Base-by-base conservation (phyloP, 2,797 vertebrate genomes). In the Natrix natrix region DNA sequence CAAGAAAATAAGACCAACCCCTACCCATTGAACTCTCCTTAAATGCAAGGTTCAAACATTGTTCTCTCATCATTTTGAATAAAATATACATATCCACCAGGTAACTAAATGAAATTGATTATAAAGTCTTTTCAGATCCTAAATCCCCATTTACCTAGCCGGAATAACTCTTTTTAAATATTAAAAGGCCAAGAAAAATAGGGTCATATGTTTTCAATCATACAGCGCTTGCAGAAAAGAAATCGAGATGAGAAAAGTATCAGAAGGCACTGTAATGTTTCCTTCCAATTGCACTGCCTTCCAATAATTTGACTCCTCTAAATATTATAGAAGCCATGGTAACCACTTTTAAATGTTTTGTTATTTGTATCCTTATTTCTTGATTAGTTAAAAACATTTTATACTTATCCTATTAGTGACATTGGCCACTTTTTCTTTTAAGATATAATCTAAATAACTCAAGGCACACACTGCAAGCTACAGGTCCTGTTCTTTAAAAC, bases 11-110 rank as follows among this genome's bases (percentile, higher is more conserved):
- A 16, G 48, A 83, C 90, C 83, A 54, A 56, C 26, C 17, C 0
- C 0, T 87, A 88, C 63, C 60, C 90, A 37, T 78, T 92, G 2
- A 83, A 0, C 90, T 8, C 93, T 54, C 88, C 0, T 5, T 93
- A 43, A 55, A 37, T 91, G 87, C 61, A 66, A 6, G 20, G 66
- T 0, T 56, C 22, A 22, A 60, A 94, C 20, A 92, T 11, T 63
- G 26, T 26, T 10, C 5, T 88, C 61, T 83, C 74, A 78, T 7
- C 0, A 0, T 74, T 86, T 90, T 92, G 83, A 32, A 22, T 86
- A 78, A 94, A 96, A 91, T 89, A 28, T n/a, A n/a, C n/a, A n/a
- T n/a, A n/a, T n/a, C n/a, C 16, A 63, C 56, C 32, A 61, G 7
- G n/a, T 37, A 83, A 56, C 17, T 94, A 24, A 60, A 48, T 91